Evolutionary conservation across 2,113 vertebrate genomes (phyloP), one percentile per base, ranked within the genome.

Genomic region (Lucifuga dentata): DNA sequence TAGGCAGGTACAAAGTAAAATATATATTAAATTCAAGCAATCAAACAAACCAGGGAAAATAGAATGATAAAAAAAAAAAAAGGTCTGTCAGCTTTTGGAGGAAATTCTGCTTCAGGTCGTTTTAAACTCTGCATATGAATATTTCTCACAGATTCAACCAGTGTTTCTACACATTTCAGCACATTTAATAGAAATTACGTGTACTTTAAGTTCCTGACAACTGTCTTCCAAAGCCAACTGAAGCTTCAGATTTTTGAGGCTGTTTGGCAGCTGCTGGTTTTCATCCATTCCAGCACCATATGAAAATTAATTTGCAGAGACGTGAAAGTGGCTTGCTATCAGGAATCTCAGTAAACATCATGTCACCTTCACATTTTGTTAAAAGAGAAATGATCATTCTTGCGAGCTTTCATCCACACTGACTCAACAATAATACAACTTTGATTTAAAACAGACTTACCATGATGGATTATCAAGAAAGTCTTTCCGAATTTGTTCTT

Each of bases 1-100:
- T 67, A 43, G 53, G 74, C 16, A 8, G n/a, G 41, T 11, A 63
- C 1, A 12, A 45, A 72, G 70, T 49, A 46, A 44, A 29, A 40
- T 26, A 32, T 43, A 58, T 26, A 69, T 3, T 15, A 38, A 62
- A 66, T 32, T 19, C 8, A 59, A 52, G 26, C 26, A 49, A 75
- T 11, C 17, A 55, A 57, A 9, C 16, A 49, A 52, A 64, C 3
- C 0, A 24, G 55, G 9, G 11, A 11, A 46, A 36, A 74, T 39
- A 50, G 71, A 64, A 51, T 5, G 19, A 24, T n/a, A 40, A 40
- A 15, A 8, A 43, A 6, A 32, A 73, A 73, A 64, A 49, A 3
- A 16, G 17, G 20, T 3, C 33, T 55, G 20, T 8, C 9, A 20
- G 20, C 53, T 8, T 45, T 1, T 24, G 57, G 3, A 59, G 8